A percentile compares a stretch with the other conserved stretches of the same genome.
These are phyloP conservation scores for Mythimna albipuncta DNA, from an alignment of 2,888 invertebrate genomes.

Conservation along the genomic window DNA sequence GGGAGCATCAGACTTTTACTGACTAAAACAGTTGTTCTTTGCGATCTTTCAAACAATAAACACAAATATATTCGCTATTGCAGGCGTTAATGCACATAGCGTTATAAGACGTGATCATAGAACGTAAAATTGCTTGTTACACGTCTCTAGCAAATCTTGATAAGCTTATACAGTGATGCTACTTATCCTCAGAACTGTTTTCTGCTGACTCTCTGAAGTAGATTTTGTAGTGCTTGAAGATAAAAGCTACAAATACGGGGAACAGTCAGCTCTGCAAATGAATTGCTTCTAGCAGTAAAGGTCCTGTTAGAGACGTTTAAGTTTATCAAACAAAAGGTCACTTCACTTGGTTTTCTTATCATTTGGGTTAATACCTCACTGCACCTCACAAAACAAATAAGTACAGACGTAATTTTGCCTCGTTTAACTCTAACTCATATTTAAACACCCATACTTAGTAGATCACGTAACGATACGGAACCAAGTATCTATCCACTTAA, in stretches of 20 bases:
- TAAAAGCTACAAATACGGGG: not conserved
- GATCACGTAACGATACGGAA: constrained; percentile 50
- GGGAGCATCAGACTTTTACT: no score
- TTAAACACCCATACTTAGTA: constrained; percentile 56
- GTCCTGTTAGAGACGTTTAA: not conserved
- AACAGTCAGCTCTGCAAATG: not conserved
- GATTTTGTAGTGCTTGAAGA: not conserved
- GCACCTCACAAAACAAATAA: constrained; percentile 19
- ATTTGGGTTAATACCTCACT: constrained; percentile 23
- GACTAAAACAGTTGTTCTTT: no score
- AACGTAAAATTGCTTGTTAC: not conserved
- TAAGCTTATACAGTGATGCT: constrained; percentile 7
- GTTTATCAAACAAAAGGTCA: constrained; percentile 7
- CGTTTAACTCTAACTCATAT: constrained; percentile 58
- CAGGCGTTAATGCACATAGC: not conserved
- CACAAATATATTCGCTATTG: not conserved
- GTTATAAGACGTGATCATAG: not conserved
- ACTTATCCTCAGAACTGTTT: not conserved
- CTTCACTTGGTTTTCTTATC: constrained; percentile 32
- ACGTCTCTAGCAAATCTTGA: constrained; percentile 11
- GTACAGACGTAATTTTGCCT: constrained; percentile 14
- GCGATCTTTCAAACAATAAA: not conserved
- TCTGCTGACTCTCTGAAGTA: not conserved
- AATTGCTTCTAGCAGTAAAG: constrained; percentile 10
- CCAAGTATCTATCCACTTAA: constrained; percentile 59